phyloP scores from a whole-genome alignment of 2,113 vertebrate species.

The Coracopsis vasa region DNA sequence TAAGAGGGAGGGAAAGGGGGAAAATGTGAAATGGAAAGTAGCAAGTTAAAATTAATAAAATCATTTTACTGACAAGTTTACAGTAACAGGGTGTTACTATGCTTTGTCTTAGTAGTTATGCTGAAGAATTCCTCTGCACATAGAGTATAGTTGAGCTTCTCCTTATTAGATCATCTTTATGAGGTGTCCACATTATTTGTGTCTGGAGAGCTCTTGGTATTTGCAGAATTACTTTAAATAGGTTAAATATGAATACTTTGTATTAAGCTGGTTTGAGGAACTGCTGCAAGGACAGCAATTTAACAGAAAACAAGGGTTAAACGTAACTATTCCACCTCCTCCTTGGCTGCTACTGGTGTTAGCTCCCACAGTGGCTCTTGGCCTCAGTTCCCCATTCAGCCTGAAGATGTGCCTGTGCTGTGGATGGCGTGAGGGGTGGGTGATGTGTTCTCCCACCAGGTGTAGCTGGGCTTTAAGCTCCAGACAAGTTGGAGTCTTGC shows the following conservation, averaged over 20 bases:
- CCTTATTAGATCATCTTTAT: constrained; percentile 43
- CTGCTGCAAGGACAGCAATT: not conserved
- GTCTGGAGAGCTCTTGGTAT: constrained; percentile 18
- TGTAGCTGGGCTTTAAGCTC: not conserved
- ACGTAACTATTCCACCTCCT: not conserved
- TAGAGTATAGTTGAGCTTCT: not conserved
- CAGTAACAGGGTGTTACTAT: not conserved
- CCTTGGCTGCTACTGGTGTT: not conserved
- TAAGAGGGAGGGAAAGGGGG: not conserved
- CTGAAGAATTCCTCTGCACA: constrained; percentile 13
- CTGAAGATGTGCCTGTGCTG: not conserved
- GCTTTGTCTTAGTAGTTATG: not conserved
- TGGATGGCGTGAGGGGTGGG: not conserved
- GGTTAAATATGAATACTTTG: not conserved
- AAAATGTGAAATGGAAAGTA: not conserved
- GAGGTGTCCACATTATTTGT: not conserved
- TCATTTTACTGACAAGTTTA: not conserved
- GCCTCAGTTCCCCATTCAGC: not conserved
- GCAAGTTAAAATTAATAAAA: constrained; percentile 2
- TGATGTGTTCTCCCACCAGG: not conserved
- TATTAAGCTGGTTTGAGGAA: not conserved
- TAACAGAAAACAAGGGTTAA: not conserved
- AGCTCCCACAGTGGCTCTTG: not conserved
- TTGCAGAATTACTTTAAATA: constrained; percentile 36
- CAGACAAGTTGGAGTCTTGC: not conserved